phyloP scores from a whole-genome alignment of 2,888 invertebrate species.

The Xanthorhoe designata region DNA sequence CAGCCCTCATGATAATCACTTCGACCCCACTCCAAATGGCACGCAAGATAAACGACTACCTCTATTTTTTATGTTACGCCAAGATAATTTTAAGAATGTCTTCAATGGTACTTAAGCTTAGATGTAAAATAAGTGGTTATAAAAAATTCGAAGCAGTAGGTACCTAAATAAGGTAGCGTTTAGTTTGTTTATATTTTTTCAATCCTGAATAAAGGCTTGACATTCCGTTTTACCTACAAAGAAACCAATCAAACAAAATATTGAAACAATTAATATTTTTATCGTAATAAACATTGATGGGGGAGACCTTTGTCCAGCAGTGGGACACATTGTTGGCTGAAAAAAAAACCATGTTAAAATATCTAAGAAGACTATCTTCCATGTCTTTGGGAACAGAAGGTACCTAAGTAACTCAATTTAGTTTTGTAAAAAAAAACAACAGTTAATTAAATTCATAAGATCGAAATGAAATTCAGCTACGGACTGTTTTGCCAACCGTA shows the following conservation, averaged over 20 bases:
- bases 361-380: neutral
- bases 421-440: neutral
- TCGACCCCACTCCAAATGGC: conserved; percentile 72
- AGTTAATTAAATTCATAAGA: neutral
- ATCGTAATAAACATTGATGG: neutral
- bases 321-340: too few relatives aligned
- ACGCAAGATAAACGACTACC: conserved; percentile 76
- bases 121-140: neutral
- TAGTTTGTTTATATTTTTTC: neutral
- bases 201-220: neutral
- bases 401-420: neutral
- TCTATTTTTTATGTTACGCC: conserved; percentile 61
- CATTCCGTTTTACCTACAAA: neutral
- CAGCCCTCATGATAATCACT: conserved; percentile 75
- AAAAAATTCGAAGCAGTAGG: neutral
- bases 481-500: conserved; percentile 46
- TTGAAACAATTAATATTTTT: neutral
- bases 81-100: conserved; percentile 38
- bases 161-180: too few relatives aligned
- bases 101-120: conserved; percentile 1
- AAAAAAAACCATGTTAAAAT: too few relatives aligned
- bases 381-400: neutral
- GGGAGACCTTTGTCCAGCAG: too few relatives aligned
- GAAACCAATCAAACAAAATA: neutral
- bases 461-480: neutral